These are phyloP conservation scores for Mantis religiosa DNA, from an alignment of 2,888 invertebrate genomes.

Conservation along the genomic window DNA sequence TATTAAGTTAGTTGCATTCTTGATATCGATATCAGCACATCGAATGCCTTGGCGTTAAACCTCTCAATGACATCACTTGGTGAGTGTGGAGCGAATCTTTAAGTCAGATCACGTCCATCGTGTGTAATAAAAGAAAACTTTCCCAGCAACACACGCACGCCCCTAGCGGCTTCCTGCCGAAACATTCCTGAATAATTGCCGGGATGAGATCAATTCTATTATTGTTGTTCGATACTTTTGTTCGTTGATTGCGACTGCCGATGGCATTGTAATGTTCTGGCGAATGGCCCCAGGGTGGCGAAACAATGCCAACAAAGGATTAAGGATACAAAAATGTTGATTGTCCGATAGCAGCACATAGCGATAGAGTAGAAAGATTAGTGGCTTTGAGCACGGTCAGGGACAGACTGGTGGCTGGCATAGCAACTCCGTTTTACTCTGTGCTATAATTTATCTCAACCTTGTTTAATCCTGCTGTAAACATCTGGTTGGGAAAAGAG, in stretches of 20 bases:
- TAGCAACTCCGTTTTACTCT: too few relatives aligned
- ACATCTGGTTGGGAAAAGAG: too few relatives aligned
- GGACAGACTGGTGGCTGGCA: too few relatives aligned
- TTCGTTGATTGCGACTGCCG: neutral
- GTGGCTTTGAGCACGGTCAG: too few relatives aligned
- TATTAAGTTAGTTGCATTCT: too few relatives aligned
- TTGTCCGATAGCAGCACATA: neutral
- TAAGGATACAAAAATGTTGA: neutral
- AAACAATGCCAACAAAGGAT: neutral
- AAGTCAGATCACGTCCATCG: neutral
- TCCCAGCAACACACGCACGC: neutral
- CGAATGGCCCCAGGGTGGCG: neutral
- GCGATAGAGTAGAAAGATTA: too few relatives aligned
- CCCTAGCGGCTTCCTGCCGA: neutral
- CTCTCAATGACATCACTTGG: neutral
- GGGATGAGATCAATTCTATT: neutral
- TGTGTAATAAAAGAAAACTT: neutral
- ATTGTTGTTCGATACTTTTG: neutral
- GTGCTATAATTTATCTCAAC: too few relatives aligned
- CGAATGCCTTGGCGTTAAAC: neutral
- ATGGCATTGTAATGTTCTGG: neutral
- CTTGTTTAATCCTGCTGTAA: too few relatives aligned
- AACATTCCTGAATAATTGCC: neutral
- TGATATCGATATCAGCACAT: too few relatives aligned
- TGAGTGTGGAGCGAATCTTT: neutral